Evolutionary conservation across 2,113 vertebrate genomes (phyloP).

Genomic region (Natator depressus): DNA sequence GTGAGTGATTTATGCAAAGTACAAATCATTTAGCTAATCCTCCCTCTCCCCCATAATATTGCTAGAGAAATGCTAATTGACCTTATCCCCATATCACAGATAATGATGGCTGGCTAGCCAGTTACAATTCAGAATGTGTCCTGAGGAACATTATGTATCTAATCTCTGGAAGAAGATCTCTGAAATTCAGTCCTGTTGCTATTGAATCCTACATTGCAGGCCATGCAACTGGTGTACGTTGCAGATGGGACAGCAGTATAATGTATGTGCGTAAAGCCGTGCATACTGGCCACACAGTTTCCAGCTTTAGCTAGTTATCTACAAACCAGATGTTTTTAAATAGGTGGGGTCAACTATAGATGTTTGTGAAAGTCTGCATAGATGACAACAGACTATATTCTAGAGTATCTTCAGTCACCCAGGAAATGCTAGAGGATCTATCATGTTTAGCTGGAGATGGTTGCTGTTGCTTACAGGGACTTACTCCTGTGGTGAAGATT

Average conservation of each 20-base stretch:
- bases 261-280: not conserved
- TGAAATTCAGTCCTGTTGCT: not conserved
- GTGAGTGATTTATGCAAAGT: not conserved
- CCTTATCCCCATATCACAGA: fast-evolving
- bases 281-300: fast-evolving
- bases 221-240: fast-evolving
- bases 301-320: not conserved
- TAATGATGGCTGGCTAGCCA: not conserved
- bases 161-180: not conserved
- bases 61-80: not conserved
- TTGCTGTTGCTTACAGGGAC: not conserved
- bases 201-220: not conserved
- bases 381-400: not conserved
- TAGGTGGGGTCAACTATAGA: not conserved
- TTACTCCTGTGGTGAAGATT: not conserved
- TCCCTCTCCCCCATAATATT: not conserved
- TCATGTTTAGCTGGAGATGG: not conserved
- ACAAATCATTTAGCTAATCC: not conserved
- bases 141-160: not conserved
- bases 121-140: not conserved
- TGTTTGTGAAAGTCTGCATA: not conserved
- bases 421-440: not conserved
- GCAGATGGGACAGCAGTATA: not conserved
- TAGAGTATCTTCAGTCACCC: not conserved
- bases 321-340: not conserved